A percentile compares a stretch with the other conserved stretches of the same genome.
Evolutionary conservation across 2,888 invertebrate species (phyloP).

Genomic region (Emesis furor): DNA sequence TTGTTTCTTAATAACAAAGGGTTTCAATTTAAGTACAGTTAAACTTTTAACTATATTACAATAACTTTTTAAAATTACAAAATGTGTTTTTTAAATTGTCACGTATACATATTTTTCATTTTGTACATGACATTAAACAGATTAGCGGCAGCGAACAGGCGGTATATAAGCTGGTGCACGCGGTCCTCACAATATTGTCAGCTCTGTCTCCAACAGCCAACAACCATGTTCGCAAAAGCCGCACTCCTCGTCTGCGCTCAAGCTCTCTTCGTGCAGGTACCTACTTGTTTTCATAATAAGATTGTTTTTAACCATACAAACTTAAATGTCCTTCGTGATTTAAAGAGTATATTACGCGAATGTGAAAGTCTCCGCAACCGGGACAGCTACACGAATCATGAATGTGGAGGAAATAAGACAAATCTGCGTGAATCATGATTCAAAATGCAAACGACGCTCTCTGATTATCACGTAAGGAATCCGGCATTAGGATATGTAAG

Average conservation of each 20-base stretch:
- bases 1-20: not conserved
- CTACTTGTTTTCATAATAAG: no score
- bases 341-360: no score
- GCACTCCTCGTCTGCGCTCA: conserved; percentile 78
- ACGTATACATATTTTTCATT: not conserved
- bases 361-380: no score
- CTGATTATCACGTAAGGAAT: no score
- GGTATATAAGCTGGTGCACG: conserved; percentile 14
- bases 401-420: no score
- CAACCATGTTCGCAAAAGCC: conserved; percentile 76
- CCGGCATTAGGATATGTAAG: no score
- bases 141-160: not conserved
- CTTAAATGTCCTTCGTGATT: no score
- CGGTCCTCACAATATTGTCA: not conserved
- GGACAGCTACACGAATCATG: no score
- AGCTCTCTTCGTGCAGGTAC: conserved; percentile 44
- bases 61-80: not conserved
- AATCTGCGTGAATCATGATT: no score
- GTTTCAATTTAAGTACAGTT: not conserved
- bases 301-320: conserved; percentile 53
- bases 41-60: not conserved
- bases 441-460: no score
- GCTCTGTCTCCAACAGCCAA: conserved; percentile 13
- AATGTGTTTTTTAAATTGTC: not conserved
- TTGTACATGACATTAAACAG: not conserved